Percentiles rank a stretch among this genome's conserved stretches.
Conservation (phyloP, 2,797 vertebrate species). For the Philypnodon macrostomus region DNA sequence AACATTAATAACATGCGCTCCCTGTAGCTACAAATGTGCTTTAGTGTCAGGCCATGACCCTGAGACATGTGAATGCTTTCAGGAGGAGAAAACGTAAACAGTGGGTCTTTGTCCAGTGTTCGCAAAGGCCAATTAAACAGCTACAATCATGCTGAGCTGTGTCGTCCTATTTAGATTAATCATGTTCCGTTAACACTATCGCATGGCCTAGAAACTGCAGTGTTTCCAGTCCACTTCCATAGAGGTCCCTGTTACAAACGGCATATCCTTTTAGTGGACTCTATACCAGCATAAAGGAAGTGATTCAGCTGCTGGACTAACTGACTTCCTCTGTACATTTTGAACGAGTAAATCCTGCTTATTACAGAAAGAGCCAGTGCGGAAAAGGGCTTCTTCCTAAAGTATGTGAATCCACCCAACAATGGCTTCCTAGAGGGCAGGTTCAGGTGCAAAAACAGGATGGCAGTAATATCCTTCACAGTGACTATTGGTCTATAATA, state of each 20-base stretch:
- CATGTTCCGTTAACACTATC: constrained; percentile 36
- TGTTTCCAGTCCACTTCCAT: constrained; percentile 42
- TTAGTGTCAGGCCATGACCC: constrained; percentile 15
- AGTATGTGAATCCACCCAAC: constrained; percentile 50
- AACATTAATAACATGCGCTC: constrained; percentile 9
- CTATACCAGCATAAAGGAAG: constrained; percentile 60
- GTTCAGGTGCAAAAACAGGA: constrained; percentile 74
- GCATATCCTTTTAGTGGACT: constrained; percentile 46
- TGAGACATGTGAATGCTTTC: constrained; percentile 40
- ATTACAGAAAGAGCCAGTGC: constrained; percentile 20
- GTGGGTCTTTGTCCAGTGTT: constrained; percentile 53
- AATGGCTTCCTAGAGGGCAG: constrained; percentile 66
- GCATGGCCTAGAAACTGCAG: constrained; percentile 33
- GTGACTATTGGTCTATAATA: too few species aligned
- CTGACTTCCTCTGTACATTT: constrained; percentile 68
- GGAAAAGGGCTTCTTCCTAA: constrained; percentile 57
- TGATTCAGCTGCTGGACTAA: constrained; percentile 64
- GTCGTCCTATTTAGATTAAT: constrained; percentile 34
- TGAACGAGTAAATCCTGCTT: constrained; percentile 48
- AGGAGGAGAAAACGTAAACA: constrained; percentile 40
- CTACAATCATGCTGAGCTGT: constrained; percentile 6
- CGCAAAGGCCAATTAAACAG: constrained; percentile 19
- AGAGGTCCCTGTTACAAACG: constrained; percentile 11
- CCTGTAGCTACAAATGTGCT: constrained; percentile 5
- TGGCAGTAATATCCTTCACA: constrained; percentile 51